A percentile compares a stretch with the other conserved stretches of the same genome.
These are phyloP conservation scores for Drosophila baimaii DNA, from an alignment of 1,140 invertebrate species.

Conservation along the genomic window DNA sequence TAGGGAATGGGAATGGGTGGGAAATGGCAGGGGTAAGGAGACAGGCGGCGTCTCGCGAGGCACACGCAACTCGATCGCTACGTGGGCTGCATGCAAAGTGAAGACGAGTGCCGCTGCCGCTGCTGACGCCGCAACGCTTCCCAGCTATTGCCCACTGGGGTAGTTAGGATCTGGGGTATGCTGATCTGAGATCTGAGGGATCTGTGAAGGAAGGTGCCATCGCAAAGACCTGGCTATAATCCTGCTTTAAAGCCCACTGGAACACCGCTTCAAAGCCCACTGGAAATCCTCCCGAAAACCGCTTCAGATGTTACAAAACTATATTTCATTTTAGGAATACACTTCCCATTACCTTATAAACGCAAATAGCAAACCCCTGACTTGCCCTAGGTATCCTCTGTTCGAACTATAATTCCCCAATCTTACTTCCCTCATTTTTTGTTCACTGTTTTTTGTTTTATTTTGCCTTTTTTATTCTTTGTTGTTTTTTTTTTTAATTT, in stretches of 20 bases:
- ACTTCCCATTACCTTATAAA: not conserved
- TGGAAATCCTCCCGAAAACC: not conserved
- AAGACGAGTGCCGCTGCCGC: conserved; percentile 21
- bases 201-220: not conserved
- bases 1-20: not conserved
- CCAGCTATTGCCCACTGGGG: conserved; percentile 13
- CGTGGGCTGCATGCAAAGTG: conserved; percentile 68
- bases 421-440: conserved; percentile 9
- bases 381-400: conserved; percentile 2
- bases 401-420: conserved; percentile 10
- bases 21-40: not conserved
- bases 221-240: not conserved
- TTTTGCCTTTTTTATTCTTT: conserved; percentile 5
- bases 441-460: conserved; percentile 18
- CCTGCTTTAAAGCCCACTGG: rapidly evolving
- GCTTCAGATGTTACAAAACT: too few species aligned
- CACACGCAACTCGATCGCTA: conserved; percentile 47
- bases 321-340: too few species aligned
- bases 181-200: not conserved
- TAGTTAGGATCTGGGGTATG: not conserved
- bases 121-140: not conserved
- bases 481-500: conserved; percentile 64
- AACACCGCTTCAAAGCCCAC: not conserved
- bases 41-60: conserved; percentile 16
- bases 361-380: too few species aligned